phyloP scores from a whole-genome alignment of 2,113 vertebrate species.

The Rousettus leschenaultii region DNA sequence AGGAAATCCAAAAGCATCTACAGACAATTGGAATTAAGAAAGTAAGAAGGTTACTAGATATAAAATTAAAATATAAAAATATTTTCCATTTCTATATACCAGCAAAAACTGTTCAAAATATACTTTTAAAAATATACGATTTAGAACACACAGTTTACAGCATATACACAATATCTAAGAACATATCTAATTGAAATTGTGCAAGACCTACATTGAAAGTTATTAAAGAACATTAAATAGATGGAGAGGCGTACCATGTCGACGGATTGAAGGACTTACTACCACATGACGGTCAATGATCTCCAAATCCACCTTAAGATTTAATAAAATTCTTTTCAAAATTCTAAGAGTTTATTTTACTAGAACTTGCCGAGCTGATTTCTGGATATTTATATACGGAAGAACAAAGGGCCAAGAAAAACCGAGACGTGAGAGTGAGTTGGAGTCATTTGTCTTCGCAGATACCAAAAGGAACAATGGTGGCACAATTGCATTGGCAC shows the following conservation, averaged over 20 bases:
- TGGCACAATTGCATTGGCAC: neutral
- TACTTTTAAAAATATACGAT: neutral
- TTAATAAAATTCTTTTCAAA: neutral
- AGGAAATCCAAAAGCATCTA: neutral
- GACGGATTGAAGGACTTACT: neutral
- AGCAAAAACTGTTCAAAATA: neutral
- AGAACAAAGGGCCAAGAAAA: neutral
- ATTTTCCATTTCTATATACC: neutral
- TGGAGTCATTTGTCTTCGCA: neutral
- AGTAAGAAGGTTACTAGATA: neutral
- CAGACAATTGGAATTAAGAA: neutral
- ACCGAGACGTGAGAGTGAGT: neutral
- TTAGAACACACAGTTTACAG: neutral
- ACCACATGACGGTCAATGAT: neutral
- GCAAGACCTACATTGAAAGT: neutral
- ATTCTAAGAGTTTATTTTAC: neutral
- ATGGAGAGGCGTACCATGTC: neutral
- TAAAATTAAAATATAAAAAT: neutral
- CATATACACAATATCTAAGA: neutral
- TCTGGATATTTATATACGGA: neutral
- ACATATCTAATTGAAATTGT: constrained; percentile 1
- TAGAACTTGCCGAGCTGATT: neutral
- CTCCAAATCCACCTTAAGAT: neutral
- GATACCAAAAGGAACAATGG: neutral
- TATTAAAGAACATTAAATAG: neutral